Base-by-base conservation (phyloP, 2,888 invertebrate species). In the Xestia xanthographa region DNA sequence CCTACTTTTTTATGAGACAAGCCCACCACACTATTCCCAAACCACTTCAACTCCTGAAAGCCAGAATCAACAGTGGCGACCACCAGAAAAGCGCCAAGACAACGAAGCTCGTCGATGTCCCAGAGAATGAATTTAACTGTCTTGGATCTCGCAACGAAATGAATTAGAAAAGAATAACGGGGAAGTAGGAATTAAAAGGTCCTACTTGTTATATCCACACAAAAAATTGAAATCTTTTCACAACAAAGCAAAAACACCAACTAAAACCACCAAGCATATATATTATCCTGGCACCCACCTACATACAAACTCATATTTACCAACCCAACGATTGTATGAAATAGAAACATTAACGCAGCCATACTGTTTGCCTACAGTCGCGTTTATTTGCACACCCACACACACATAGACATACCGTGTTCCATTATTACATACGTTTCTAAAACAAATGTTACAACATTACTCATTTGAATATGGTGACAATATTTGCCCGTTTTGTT, bases 261-360 rank as follows among this genome's bases (percentile, higher is more conserved):
- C 63, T 43, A 6, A 14, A 72, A 79, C 48, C 43, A 53, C 9
- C n/a, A 41, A n/a, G 5, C 22, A 17, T 20, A 45, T 20, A 45
- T 50, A 73, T 79, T 72, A 68, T 50, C 5, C 38, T 26, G 66
- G n/a, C 17, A 56, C 29, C 56, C 8, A 56, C 8, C n/a, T 29
- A 58, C 41, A 63, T 22, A 56, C 72, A 63, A 72, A 65, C 53
- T 60, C 34, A 76, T 76, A 80, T 80, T 75, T 80, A 60, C 62
- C 43, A 65, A 58, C 26, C 60, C 38, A 38, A 56, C 79, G 45
- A 71, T 60, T 75, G 71, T 74, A 65, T 79, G 80, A 77, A 87
- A 89, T 86, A 87, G 82, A 87, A 89, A 88, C 86, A 90, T 90
- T 89, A 86, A 78, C 88, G 75, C 68, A 73, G 81, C 78, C 70